Evolutionary conservation across 2,888 invertebrate genomes (phyloP), one percentile per base, ranked within the genome.

Genomic region (Eupithecia insigniata): DNA sequence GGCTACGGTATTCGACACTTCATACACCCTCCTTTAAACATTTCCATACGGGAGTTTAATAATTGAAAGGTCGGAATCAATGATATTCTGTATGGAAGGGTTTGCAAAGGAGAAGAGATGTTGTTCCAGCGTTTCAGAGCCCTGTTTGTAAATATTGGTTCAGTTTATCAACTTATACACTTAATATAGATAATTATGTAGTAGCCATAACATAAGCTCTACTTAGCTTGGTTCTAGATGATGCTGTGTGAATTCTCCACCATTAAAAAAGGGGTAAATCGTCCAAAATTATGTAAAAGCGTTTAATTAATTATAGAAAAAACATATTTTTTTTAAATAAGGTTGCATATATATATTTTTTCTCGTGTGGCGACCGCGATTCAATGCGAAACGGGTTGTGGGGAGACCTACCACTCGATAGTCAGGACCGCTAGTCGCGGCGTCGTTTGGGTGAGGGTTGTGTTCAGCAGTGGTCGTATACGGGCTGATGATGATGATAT

Each of bases 1-100:
- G 76, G 79, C 79, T 79, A 76, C 80, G 80, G 79, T 78, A 72
- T 72, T 78, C 78, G 83, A 80, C 82, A 82, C 76, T 75, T 60
- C 32, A 28, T 71, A 51, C 55, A 51, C 51, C 43, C 55, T 36
- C 71, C 66, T 36, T 51, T 70, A 62, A 39, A 43, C 46, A 72
- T 72, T 71, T 65, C 34, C 71, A 43, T 68, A 30, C 66, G 74
- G 69, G 61, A 70, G 28, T 26, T 66, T 62, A 51, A 64, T 71
- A 71, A 71, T 67, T 72, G 68, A 72, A 68, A 68, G 71, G 39
- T 68, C 39, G 69, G 72, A 78, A 76, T 81, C 77, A 72, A 78
- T 78, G 79, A 78, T 76, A 66, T 61, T n/a, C 34, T 62, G 67
- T 67, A 55, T 67, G 32, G 12, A 34, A 68, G 39, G 43, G 22